Percentiles rank a stretch among this genome's conserved stretches.
phyloP scores from a whole-genome alignment of 2,113 vertebrate species.

The Octodon degus region DNA sequence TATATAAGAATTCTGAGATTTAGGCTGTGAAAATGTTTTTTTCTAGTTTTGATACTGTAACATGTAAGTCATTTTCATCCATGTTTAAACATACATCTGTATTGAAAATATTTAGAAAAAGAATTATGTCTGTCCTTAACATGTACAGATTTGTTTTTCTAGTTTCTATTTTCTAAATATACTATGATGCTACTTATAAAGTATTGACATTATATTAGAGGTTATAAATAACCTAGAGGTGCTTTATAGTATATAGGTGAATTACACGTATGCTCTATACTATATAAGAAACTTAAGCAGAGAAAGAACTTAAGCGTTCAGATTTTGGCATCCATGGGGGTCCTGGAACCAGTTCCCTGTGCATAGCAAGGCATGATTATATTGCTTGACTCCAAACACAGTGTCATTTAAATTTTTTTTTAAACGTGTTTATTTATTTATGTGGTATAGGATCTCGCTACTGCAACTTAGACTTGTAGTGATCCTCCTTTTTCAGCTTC shows the following conservation, averaged over 20 bases:
- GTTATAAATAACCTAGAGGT: background rate
- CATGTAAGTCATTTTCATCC: background rate
- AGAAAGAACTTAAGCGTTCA: background rate
- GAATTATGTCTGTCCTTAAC: background rate
- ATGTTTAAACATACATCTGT: conserved; percentile 24
- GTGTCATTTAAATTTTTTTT: background rate
- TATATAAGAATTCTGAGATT: conserved; percentile 49
- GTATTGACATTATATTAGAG: background rate
- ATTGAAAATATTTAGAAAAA: conserved; percentile 16
- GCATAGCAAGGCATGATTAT: background rate
- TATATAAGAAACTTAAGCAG: background rate
- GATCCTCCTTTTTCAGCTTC: no score
- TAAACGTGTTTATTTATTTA: no score
- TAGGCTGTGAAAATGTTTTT: conserved; percentile 9
- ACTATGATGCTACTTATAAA: background rate
- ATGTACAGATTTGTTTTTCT: background rate
- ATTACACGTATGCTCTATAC: background rate
- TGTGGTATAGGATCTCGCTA: no score
- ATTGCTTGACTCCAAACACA: background rate
- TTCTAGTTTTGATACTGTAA: conserved; percentile 36
- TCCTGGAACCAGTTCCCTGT: background rate
- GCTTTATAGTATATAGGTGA: background rate
- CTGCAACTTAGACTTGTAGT: no score
- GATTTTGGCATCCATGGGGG: background rate
- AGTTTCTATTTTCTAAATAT: background rate